Conservation (phyloP, 1,140 invertebrate species). For the Eriocheir sinensis region DNA sequence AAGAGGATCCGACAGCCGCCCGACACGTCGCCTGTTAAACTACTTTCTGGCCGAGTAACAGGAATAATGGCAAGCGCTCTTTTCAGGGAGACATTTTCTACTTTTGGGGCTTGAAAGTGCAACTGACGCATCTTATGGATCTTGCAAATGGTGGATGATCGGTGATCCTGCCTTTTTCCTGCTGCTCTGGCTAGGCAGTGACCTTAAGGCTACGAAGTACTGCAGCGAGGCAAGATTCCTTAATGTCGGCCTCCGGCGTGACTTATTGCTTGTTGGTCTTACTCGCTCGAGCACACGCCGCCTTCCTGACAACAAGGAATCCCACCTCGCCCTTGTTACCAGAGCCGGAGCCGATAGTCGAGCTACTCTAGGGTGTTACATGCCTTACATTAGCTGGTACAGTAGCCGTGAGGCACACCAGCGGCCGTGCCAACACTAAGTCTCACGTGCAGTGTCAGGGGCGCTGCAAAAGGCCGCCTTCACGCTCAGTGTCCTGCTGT, state of each 20-base stretch:
- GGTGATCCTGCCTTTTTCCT: constrained; percentile 56
- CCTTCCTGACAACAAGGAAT: constrained; percentile 35
- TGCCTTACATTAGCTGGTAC: constrained; percentile 70
- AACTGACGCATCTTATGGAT: not conserved
- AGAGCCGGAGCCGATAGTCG: constrained; percentile 70
- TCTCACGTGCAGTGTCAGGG: not conserved
- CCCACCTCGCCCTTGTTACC: constrained; percentile 63
- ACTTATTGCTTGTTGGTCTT: not conserved
- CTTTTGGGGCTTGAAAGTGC: constrained; percentile 24
- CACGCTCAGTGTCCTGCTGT: not conserved
- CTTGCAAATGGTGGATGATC: not conserved
- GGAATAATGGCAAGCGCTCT: constrained; percentile 52
- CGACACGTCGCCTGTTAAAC: constrained; percentile 61
- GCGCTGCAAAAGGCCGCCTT: not conserved
- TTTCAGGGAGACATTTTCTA: not conserved
- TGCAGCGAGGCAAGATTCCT: constrained; percentile 62
- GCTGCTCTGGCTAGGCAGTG: constrained; percentile 64
- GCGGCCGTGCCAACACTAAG: constrained; percentile 35
- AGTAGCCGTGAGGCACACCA: constrained; percentile 37
- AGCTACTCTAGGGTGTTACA: constrained; percentile 77
- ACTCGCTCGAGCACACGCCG: not conserved
- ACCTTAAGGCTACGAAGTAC: constrained; percentile 70
- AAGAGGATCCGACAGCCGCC: not conserved
- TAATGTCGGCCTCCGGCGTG: constrained; percentile 42
- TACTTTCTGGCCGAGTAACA: constrained; percentile 69